A percentile compares a stretch with the other conserved stretches of the same genome.
Evolutionary conservation across 2,797 vertebrate genomes (phyloP).

Genomic region (Trachops cirrhosus): DNA sequence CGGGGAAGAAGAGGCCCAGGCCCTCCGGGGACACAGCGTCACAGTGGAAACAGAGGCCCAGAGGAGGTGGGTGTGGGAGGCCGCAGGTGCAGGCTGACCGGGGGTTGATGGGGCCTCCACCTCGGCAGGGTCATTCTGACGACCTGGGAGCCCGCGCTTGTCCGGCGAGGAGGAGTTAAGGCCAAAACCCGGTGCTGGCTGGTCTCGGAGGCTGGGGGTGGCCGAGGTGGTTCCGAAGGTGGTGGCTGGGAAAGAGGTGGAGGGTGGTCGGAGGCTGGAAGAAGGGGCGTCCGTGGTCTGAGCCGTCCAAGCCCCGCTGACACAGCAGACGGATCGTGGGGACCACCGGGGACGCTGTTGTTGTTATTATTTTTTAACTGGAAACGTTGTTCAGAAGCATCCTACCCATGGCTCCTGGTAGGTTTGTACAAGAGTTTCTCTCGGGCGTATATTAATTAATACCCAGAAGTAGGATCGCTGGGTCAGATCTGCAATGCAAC

Average conservation of each 20-base stretch:
- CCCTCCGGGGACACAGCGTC: no score
- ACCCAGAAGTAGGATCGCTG: not conserved
- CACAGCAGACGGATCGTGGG: not conserved
- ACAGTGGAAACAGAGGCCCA: no score
- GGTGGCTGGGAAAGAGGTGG: not conserved
- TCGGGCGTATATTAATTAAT: not conserved
- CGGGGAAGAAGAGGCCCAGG: no score
- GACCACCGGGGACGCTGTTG: rapidly evolving
- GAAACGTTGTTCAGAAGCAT: not conserved
- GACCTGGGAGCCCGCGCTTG: not conserved
- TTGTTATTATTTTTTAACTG: not conserved
- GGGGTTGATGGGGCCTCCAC: no score
- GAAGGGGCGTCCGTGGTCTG: not conserved
- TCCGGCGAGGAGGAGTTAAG: not conserved
- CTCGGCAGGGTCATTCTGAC: not conserved
- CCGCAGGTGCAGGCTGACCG: no score
- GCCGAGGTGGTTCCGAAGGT: not conserved
- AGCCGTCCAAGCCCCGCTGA: not conserved
- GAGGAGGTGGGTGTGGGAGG: no score
- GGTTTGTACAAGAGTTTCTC: not conserved
- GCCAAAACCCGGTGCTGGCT: not conserved
- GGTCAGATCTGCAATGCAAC: not conserved
- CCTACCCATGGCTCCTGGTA: not conserved
- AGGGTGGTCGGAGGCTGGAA: not conserved
- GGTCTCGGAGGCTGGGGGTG: not conserved